A percentile compares a stretch with the other conserved stretches of the same genome.
Conservation (phyloP, 2,888 invertebrate genomes). For the Volucella bombylans region DNA sequence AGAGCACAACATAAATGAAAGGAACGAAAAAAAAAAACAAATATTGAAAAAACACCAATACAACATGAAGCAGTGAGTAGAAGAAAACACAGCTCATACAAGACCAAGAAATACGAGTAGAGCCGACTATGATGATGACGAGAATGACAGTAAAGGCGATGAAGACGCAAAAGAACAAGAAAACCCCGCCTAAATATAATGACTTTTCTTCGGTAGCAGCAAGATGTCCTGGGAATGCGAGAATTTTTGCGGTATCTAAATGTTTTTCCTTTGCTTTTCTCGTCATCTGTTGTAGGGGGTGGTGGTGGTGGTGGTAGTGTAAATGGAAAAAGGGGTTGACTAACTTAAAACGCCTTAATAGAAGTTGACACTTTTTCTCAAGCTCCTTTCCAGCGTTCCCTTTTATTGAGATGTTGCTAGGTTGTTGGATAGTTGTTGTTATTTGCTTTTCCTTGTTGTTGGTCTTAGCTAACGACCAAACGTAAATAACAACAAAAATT, state of each 20-base stretch:
- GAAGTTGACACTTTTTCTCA: slow-evolving; percentile 68
- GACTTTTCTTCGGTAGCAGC: slow-evolving; percentile 55
- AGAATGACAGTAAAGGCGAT: background rate
- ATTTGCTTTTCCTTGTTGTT: background rate
- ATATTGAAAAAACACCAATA: slow-evolving; percentile 37
- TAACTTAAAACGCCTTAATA: slow-evolving; percentile 65
- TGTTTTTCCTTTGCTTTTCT: slow-evolving; percentile 41
- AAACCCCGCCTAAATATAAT: slow-evolving; percentile 71
- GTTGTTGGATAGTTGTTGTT: slow-evolving; percentile 2
- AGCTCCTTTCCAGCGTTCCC: slow-evolving; percentile 33
- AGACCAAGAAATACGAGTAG: slow-evolving; percentile 3
- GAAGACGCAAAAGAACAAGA: slow-evolving; percentile 35
- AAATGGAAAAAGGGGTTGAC: slow-evolving; percentile 67
- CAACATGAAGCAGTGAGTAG: slow-evolving; percentile 24
- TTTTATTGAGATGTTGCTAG: slow-evolving; percentile 40
- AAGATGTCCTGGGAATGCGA: slow-evolving; percentile 52
- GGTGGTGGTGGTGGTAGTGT: background rate
- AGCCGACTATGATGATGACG: no score
- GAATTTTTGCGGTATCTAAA: slow-evolving; percentile 58
- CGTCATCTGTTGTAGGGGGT: slow-evolving; percentile 1
- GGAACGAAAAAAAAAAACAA: slow-evolving; percentile 10
- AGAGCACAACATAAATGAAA: background rate
- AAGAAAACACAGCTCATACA: slow-evolving; percentile 32
- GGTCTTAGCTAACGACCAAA: slow-evolving; percentile 40
- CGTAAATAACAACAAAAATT: slow-evolving; percentile 52